Percentiles rank a stretch among this genome's conserved stretches.
Conservation (phyloP, 1,140 invertebrate genomes). For the Cotesia glomerata region DNA sequence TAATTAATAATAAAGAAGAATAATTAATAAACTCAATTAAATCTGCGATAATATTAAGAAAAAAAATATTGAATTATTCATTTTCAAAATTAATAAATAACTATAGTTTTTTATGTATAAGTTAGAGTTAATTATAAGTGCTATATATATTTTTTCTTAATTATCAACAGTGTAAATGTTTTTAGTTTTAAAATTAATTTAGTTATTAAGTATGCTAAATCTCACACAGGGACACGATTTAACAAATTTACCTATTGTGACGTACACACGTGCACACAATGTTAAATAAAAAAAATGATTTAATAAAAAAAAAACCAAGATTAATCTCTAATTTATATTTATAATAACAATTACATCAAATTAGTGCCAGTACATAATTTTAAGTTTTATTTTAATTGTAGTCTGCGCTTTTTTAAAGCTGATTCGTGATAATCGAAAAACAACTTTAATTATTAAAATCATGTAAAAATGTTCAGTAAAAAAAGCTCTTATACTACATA, state of each 20-base stretch:
- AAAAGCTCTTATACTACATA: constrained; percentile 44
- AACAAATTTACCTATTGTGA: not conserved
- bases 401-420: constrained; percentile 35
- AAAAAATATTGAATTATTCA: constrained; percentile 4
- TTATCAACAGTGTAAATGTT: not conserved
- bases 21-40: not conserved
- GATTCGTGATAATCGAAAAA: constrained; percentile 32
- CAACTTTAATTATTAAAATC: constrained; percentile 29
- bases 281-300: not conserved
- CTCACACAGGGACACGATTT: too few species aligned
- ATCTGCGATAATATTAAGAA: not conserved
- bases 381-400: constrained; percentile 7
- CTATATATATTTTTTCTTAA: constrained; percentile 2
- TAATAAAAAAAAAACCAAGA: not conserved
- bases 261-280: not conserved
- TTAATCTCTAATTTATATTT: too few species aligned
- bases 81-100: constrained; percentile 6
- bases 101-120: not conserved
- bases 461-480: constrained; percentile 41
- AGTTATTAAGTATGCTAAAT: too few species aligned
- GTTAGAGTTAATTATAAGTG: not conserved
- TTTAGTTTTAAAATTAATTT: too few species aligned
- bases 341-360: not conserved
- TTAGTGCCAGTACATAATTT: not conserved
- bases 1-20: constrained; percentile 8